These are phyloP conservation scores for Rhorus exstirpatorius DNA, from an alignment of 2,888 invertebrate species.

Conservation along the genomic window DNA sequence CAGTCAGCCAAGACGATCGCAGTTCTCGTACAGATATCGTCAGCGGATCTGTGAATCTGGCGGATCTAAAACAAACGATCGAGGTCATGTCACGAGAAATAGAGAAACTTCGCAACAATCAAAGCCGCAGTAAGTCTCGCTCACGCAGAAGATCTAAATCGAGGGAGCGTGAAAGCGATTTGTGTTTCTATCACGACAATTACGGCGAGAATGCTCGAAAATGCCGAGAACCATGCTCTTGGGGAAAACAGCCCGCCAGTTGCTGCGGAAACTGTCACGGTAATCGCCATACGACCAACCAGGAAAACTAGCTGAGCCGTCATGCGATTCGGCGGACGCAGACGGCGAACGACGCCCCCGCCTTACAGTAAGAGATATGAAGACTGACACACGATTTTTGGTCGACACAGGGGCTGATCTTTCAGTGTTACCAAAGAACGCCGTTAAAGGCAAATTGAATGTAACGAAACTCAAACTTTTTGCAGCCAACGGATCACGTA, in stretches of 20 bases:
- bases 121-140: not conserved
- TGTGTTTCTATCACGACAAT: slow-evolving; percentile 51
- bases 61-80: not conserved
- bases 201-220: slow-evolving; percentile 47
- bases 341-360: slow-evolving; percentile 32
- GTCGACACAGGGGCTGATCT: slow-evolving; percentile 58
- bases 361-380: slow-evolving; percentile 38
- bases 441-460: not conserved
- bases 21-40: not conserved
- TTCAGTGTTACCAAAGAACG: slow-evolving; percentile 26
- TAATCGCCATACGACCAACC: not conserved
- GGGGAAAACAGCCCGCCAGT: not conserved
- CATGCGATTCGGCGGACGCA: slow-evolving; percentile 30
- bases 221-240: slow-evolving; percentile 43
- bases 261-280: too few species aligned
- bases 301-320: slow-evolving; percentile 45
- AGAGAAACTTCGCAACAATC: not conserved
- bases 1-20: not conserved
- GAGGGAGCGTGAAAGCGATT: not conserved
- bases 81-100: not conserved
- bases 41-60: not conserved
- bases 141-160: not conserved
- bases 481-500: slow-evolving; percentile 44
- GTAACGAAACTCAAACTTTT: slow-evolving; percentile 11
- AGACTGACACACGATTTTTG: not conserved